These are phyloP conservation scores for Athrips mouffetella DNA, from an alignment of 2,888 invertebrate species.

Conservation along the genomic window DNA sequence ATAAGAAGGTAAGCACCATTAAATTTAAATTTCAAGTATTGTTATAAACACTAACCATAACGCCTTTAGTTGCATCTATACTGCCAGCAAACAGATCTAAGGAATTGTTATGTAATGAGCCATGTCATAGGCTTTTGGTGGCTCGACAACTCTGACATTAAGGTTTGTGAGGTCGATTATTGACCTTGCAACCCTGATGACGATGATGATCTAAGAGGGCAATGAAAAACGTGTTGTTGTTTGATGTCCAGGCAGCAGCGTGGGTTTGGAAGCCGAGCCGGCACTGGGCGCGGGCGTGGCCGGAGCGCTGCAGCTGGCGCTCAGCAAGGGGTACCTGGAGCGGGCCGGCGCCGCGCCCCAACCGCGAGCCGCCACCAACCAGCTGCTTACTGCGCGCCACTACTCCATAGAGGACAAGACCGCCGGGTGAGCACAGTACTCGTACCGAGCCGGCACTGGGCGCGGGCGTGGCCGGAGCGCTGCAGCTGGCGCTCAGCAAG, in stretches of 20 bases:
- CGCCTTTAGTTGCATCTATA: too few relatives aligned
- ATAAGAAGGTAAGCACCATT: too few relatives aligned
- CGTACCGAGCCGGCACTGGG: constrained; percentile 95
- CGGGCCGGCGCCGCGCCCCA: constrained; percentile 85
- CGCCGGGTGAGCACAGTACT: constrained; percentile 42
- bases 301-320: constrained; percentile 92
- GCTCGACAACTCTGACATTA: too few relatives aligned
- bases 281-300: constrained; percentile 94
- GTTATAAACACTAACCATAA: too few relatives aligned
- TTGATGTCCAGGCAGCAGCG: constrained; percentile 48
- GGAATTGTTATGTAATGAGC: too few relatives aligned
- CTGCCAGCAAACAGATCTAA: too few relatives aligned
- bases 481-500: constrained; percentile 94
- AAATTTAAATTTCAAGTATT: too few relatives aligned
- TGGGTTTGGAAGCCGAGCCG: constrained; percentile 92
- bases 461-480: constrained; percentile 94
- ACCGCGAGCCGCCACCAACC: constrained; percentile 52
- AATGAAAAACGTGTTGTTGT: neutral
- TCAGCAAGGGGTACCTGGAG: constrained; percentile 96
- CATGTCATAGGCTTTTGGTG: too few relatives aligned
- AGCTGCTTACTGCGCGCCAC: constrained; percentile 38
- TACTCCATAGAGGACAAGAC: constrained; percentile 62
- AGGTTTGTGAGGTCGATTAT: too few relatives aligned
- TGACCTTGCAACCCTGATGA: too few relatives aligned
- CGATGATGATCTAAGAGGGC: too few relatives aligned